Conservation (phyloP, 2,113 vertebrate genomes). For the Nicator chloris region DNA sequence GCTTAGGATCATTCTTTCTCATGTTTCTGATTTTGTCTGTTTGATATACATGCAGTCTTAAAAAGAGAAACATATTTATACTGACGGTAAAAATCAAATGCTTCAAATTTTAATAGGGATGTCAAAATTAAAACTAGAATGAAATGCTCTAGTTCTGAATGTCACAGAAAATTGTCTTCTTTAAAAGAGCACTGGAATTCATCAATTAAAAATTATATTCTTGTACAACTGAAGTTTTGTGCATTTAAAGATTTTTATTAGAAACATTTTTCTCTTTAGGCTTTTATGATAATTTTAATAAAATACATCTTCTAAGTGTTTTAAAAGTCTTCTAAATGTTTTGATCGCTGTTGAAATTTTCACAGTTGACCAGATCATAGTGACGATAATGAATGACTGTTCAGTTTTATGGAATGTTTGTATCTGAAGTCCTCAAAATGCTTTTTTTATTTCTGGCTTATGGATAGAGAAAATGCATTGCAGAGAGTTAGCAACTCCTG, state of each 20-base stretch:
- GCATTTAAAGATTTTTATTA: background rate
- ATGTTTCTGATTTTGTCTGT: slow-evolving; percentile 34
- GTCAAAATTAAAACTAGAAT: background rate
- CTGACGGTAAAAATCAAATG: background rate
- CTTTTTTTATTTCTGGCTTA: background rate
- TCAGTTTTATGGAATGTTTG: background rate
- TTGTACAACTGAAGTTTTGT: background rate
- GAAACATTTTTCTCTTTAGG: background rate
- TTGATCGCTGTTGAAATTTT: background rate
- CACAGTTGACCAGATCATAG: background rate
- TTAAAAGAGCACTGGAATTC: background rate
- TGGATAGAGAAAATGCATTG: background rate
- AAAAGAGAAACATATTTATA: background rate
- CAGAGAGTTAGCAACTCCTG: background rate
- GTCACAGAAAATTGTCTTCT: background rate
- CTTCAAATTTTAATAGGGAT: background rate
- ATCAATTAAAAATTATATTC: background rate
- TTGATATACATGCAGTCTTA: background rate
- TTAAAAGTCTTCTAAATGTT: background rate
- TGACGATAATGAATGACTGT: background rate
- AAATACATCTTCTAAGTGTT: background rate
- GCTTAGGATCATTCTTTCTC: slow-evolving; percentile 5
- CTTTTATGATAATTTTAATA: background rate
- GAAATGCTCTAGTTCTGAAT: background rate
- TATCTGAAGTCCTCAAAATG: background rate